Base-by-base conservation (phyloP, 2,888 invertebrate species). In the Eremobia ochroleuca region DNA sequence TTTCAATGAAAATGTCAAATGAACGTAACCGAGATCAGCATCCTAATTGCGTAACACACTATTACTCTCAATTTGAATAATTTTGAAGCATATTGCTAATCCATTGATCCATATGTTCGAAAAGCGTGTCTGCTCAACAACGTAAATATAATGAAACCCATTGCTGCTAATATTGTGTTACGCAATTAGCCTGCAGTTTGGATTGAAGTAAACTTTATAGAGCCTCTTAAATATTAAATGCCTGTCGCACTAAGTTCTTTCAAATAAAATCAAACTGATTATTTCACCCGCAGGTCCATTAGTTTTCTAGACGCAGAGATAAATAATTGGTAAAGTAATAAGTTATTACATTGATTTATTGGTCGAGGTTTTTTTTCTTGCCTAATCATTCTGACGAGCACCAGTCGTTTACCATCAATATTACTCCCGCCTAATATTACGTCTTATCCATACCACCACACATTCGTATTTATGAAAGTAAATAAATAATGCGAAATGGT, bases 401-500 rank as follows among this genome's bases (percentile, higher is more conserved):
- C 43, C 52, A 37, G 58, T 34, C 46, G 55, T 52, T 65, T 61
- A 68, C 61, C 59, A 71, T 71, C 67, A 65, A 78, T 77, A 83
- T 75, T 69, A 69, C 64, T 61, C 40, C 59, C 8, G 25, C 59
- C 28, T 49, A 55, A 67, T 73, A 77, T 59, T 77, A 70, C 59
- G 62, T 55, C 71, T 71, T 85, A 73, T 59, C 59, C 73, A 52
- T 67, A 73, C 18, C 61, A 43, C 67, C 59, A 77, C 77, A 58
- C 40, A 52, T 31, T 75, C 75, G 21, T 71, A 55, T 77, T 69
- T 73, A 61, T 52, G 49, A 72, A 74, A 83, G 71, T 78, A 76
- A 83, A 86, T 76, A 86, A 72, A 73, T 86, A 69, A 71, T 68
- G 37, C 79, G 73, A 86, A 85, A 83, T 79, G 83, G 76, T 86